Evolutionary conservation across 2,888 invertebrate genomes (phyloP), one percentile per base, ranked within the genome.

Genomic region (Drosophila peninsularis): DNA sequence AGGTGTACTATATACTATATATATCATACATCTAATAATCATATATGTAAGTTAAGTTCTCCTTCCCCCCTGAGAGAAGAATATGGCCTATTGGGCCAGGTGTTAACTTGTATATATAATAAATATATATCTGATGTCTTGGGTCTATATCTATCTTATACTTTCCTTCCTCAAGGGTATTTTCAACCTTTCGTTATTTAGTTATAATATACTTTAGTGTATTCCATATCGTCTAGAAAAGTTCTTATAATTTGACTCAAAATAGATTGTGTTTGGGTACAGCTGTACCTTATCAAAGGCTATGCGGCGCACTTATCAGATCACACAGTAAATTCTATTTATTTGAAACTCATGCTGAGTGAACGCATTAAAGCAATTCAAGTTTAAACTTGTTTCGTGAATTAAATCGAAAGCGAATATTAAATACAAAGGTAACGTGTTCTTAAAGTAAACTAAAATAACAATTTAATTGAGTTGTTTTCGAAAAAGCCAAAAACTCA

Each of bases 281-380:
- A 32, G 49, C 32, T 49, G 32, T 5, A 49, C 49, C 13, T 4
- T 14, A 9, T 14, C 19, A 7, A 13, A 7, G 19, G 2, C 32
- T 19, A 10, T 32, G 32, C 30, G 32, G 13, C 32, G 2, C 0
- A 7, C 19, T 49, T 50, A 50, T 50, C 49, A 50, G 1, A 34
- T 21, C 19, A 4, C 19, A 10, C 4, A 30, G 7, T 17, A 19
- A 17, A 9, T 27, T 45, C n/a, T 11, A 45, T 19, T 32, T 9
- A 34, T 50, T 34, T 3, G 7, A 50, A 50, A 50, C 9, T 50
- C 34, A 50, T 50, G 49, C 49, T 49, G 49, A 49, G 19, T 19
- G 13, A 27, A 30, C 13, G 17, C 47, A 19, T 13, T 4, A 10
- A 27, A 2, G 10, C n/a, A 34, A 50, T 14, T 14, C 21, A 21